Conservation (phyloP, 2,888 invertebrate species). For the Drosophila ezoana region DNA sequence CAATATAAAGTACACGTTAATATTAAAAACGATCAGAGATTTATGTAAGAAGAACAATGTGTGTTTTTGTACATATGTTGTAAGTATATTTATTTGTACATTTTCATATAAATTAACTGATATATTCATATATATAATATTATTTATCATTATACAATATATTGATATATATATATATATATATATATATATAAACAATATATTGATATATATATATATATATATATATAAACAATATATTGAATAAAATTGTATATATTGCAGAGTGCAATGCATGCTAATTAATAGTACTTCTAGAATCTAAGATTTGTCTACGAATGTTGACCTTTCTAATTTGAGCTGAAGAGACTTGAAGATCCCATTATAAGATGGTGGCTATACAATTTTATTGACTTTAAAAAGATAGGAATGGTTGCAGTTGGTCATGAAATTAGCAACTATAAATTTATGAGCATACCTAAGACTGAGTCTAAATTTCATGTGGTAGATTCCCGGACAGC, state of each 20-base stretch:
- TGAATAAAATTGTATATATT: conserved; percentile 12
- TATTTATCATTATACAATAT: not conserved
- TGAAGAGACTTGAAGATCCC: conserved; percentile 34
- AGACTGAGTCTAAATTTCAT: conserved; percentile 66
- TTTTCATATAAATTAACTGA: conserved; percentile 8
- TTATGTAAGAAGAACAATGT: not conserved
- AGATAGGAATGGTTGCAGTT: conserved; percentile 11
- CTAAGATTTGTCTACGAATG: conserved; percentile 20
- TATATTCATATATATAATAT: not conserved
- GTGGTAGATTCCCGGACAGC: not conserved
- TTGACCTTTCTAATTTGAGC: conserved; percentile 50
- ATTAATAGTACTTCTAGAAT: conserved; percentile 35
- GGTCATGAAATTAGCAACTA: conserved; percentile 15
- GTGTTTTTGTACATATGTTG: conserved; percentile 4
- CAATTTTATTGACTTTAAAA: conserved; percentile 21
- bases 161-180: not conserved
- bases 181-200: not conserved
- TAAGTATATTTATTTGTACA: conserved; percentile 16
- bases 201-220: conserved; percentile 9
- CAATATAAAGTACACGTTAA: not conserved
- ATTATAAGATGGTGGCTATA: conserved; percentile 34
- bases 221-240: conserved; percentile 13
- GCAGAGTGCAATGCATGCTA: conserved; percentile 37
- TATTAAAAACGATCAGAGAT: conserved; percentile 13
- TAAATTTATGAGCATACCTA: conserved; percentile 45